phyloP scores from a whole-genome alignment of 53 echinoderm and acorn worm genomes.

The Hippasteria phrygiana region DNA sequence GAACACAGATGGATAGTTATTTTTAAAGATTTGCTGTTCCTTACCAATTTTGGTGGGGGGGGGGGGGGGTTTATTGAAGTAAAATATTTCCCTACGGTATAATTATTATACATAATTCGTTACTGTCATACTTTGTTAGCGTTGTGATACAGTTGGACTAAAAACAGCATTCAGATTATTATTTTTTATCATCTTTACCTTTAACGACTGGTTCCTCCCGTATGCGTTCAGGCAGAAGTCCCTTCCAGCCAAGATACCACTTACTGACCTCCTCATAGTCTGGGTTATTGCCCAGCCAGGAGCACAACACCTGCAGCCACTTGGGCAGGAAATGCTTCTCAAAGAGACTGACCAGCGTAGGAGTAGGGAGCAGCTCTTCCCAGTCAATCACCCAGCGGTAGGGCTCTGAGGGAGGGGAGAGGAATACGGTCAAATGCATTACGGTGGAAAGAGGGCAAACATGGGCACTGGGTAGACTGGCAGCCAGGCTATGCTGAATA shows the following conservation, averaged over 20 bases:
- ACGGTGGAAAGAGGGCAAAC: neutral
- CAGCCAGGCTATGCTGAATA: too few relatives aligned
- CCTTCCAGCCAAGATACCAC: conserved; percentile 98
- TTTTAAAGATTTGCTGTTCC: too few relatives aligned
- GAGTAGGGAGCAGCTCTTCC: conserved; percentile 92
- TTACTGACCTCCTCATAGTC: conserved; percentile 93
- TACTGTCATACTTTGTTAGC: too few relatives aligned
- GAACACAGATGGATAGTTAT: too few relatives aligned
- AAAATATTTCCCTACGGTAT: too few relatives aligned
- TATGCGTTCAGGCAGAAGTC: conserved; percentile 80
- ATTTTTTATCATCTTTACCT: conserved; percentile 21
- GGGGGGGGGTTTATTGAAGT: too few relatives aligned
- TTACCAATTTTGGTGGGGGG: too few relatives aligned
- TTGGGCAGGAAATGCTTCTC: conserved; percentile 96
- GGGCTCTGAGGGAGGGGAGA: conserved; percentile 73
- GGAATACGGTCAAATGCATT: neutral
- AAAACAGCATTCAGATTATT: too few relatives aligned
- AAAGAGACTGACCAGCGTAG: conserved; percentile 85
- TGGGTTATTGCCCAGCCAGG: conserved; percentile 93
- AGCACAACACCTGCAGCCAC: conserved; percentile 95
- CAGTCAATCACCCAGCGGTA: conserved; percentile 98
- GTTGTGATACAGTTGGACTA: too few relatives aligned
- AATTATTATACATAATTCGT: too few relatives aligned
- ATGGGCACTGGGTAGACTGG: too few relatives aligned
- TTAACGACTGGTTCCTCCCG: conserved; percentile 82